phyloP scores from a whole-genome alignment of 2,113 vertebrate genomes.

The Amazona vittata region DNA sequence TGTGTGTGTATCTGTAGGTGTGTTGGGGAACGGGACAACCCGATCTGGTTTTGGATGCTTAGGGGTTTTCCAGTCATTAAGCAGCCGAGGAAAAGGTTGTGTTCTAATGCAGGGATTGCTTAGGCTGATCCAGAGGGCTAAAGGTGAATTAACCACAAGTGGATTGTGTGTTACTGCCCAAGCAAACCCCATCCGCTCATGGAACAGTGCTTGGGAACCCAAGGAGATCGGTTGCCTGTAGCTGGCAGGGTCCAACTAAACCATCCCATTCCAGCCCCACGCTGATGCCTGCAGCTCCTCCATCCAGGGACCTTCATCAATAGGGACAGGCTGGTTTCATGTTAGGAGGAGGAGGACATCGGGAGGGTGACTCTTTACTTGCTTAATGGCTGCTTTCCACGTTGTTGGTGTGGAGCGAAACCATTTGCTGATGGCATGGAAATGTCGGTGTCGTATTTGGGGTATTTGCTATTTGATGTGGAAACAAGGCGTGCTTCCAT shows the following conservation, averaged over 20 bases:
- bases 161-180: not conserved
- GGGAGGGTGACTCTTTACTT: not conserved
- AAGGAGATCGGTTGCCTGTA: not conserved
- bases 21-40: not conserved
- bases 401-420: not conserved
- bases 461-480: not conserved
- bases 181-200: fast-evolving
- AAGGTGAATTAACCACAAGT: not conserved
- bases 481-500: fast-evolving
- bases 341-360: not conserved
- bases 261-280: fast-evolving
- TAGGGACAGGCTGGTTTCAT: not conserved
- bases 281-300: not conserved
- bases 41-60: not conserved
- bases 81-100: not conserved
- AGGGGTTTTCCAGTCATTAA: not conserved
- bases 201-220: not conserved
- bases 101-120: not conserved
- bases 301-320: not conserved
- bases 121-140: not conserved
- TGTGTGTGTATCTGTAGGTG: not conserved
- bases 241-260: not conserved
- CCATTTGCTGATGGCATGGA: not conserved
- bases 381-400: not conserved
- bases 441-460: fast-evolving